Evolutionary conservation across 2,113 vertebrate genomes (phyloP), one percentile per base, ranked within the genome.

Genomic region (Miniopterus natalensis): DNA sequence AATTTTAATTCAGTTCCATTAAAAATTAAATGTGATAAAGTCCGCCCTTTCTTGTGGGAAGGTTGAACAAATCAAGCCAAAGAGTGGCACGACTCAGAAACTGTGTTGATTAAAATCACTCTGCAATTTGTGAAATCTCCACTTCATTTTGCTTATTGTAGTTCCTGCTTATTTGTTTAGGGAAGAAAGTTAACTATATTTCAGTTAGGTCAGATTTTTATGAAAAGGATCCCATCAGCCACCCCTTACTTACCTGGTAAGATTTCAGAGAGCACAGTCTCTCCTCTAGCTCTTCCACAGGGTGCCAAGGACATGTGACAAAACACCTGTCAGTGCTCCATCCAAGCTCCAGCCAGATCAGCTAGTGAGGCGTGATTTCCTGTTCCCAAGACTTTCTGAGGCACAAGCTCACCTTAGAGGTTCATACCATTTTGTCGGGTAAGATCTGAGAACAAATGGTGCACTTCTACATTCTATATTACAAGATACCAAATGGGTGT

Each of bases 1-100:
- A 91, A 84, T 49, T 90, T 93, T 88, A 74, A 68, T 75, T 87
- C 17, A 71, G 36, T 91, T 84, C 1, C 61, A 89, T 95, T 96
- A 75, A 86, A 92, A 86, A 83, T 66, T 84, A 95, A 92, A 31
- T 86, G 36, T 49, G 68, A 73, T 49, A 63, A 93, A 89, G 20
- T 2, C 27, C 25, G 81, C 90, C 47, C 45, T 70, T 92, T 61
- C 70, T 77, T 8, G 40, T n/a, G 12, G 3, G 4, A 66, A 96
- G 45, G n/a, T 79, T 1, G 74, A 85, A 93, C 95, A 73, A 88
- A 80, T 73, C 21, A 78, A 84, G 47, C 36, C 68, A 84, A 94
- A 29, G 20, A 77, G 14, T 29, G 20, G 11, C 15, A 85, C 2
- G 55, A 66, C 14, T 73, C 27, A 51, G 75, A 90, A 85, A 23